Conservation (phyloP, 1,140 invertebrate species). For the Leptinotarsa defecta region DNA sequence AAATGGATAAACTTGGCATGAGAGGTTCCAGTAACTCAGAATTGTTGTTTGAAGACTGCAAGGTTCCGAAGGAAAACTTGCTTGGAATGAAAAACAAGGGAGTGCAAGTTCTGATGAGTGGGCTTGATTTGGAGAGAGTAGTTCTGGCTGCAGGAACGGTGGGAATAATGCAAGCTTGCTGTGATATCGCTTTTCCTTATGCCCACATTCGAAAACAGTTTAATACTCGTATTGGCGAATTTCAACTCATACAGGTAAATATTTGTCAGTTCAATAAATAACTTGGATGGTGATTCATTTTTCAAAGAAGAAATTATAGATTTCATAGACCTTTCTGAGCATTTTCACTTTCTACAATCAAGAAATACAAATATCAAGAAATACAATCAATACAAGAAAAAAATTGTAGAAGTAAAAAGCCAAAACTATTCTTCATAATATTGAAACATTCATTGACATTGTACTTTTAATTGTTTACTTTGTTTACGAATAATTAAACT, state of each 20-base stretch:
- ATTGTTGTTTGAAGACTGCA: constrained; percentile 94
- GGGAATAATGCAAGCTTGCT: constrained; percentile 93
- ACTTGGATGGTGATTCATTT: too few species aligned
- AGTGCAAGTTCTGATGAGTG: constrained; percentile 96
- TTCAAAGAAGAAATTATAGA: too few species aligned
- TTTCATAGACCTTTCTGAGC: too few species aligned
- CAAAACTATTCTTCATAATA: too few species aligned
- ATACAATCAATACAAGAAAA: too few species aligned
- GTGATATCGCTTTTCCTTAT: constrained; percentile 94
- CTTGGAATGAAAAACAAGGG: constrained; percentile 85
- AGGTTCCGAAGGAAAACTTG: constrained; percentile 81
- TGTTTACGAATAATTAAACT: too few species aligned
- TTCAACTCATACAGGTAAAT: constrained; percentile 84
- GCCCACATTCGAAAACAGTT: constrained; percentile 95
- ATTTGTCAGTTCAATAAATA: background rate
- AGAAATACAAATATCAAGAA: too few species aligned
- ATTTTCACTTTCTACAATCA: too few species aligned
- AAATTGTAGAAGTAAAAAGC: too few species aligned
- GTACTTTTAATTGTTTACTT: too few species aligned
- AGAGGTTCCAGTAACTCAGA: constrained; percentile 95
- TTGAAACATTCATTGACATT: too few species aligned
- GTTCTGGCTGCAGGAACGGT: constrained; percentile 86
- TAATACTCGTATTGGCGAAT: constrained; percentile 85
- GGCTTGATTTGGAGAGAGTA: constrained; percentile 91
- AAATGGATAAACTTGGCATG: constrained; percentile 98